A percentile compares a stretch with the other conserved stretches of the same genome.
phyloP scores from a whole-genome alignment of 2,113 vertebrate species.

The Etia nguti region DNA sequence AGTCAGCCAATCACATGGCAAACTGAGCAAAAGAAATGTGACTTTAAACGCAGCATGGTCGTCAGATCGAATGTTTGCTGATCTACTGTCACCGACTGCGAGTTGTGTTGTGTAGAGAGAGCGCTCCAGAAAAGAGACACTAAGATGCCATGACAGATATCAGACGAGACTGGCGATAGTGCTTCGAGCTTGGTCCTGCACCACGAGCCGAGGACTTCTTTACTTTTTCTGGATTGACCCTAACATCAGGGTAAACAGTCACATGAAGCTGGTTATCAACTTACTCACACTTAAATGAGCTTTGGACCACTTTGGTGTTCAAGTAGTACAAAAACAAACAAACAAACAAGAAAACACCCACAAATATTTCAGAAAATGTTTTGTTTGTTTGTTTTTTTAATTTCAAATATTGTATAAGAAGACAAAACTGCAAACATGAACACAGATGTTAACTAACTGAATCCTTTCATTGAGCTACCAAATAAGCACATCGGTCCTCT shows the following conservation, averaged over 20 bases:
- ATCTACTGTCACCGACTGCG: background rate
- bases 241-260: background rate
- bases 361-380: background rate
- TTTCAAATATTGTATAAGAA: background rate
- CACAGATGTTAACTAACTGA: background rate
- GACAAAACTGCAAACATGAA: background rate
- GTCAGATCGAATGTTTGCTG: background rate
- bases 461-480: background rate
- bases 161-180: background rate
- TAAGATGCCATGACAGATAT: background rate
- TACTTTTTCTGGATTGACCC: background rate
- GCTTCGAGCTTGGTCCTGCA: background rate
- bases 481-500: background rate
- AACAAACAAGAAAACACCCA: background rate
- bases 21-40: background rate
- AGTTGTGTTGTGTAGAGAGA: background rate
- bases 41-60: background rate
- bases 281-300: background rate
- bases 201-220: background rate
- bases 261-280: background rate
- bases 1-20: background rate
- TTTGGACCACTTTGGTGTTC: background rate
- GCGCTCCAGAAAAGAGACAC: background rate
- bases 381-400: background rate
- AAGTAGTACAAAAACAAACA: background rate